These are phyloP conservation scores for Gisinianus flammeolus DNA, from an alignment of 2,888 invertebrate genomes.

Conservation along the genomic window DNA sequence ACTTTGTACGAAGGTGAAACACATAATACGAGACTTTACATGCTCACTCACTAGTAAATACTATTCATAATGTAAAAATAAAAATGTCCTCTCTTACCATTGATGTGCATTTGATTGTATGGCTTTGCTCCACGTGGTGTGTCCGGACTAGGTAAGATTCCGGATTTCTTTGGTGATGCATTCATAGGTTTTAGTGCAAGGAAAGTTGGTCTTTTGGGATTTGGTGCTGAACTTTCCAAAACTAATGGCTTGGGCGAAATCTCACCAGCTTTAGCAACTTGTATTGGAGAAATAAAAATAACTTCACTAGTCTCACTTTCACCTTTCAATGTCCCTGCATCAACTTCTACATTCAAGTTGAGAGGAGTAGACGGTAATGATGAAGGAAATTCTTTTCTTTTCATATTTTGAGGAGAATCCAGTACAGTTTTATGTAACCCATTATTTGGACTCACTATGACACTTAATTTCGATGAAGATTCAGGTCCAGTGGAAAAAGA, in stretches of 20 bases:
- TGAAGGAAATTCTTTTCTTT: not conserved
- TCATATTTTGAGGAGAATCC: not conserved
- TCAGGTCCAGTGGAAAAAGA: not conserved
- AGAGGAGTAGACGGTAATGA: not conserved
- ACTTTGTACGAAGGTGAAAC: not conserved
- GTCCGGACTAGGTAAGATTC: slow-evolving; percentile 84
- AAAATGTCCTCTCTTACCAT: slow-evolving; percentile 67
- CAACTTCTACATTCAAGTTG: not conserved
- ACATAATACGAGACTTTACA: no score
- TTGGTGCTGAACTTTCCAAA: slow-evolving; percentile 36
- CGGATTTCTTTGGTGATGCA: slow-evolving; percentile 45
- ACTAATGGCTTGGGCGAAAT: slow-evolving; percentile 30
- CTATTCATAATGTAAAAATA: slow-evolving; percentile 8
- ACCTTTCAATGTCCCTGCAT: not conserved
- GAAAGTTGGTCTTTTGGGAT: slow-evolving; percentile 55
- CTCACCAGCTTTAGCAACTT: not conserved
- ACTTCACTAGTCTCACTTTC: not conserved
- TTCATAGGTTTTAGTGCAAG: slow-evolving; percentile 55
- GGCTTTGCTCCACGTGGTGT: slow-evolving; percentile 88
- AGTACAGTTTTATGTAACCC: not conserved
- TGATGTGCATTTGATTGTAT: slow-evolving; percentile 85
- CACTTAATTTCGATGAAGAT: slow-evolving; percentile 13
- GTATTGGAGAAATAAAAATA: not conserved
- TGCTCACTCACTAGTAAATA: slow-evolving; percentile 2
- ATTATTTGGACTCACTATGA: slow-evolving; percentile 8